Evolutionary conservation across 2,888 invertebrate species (phyloP).

Genomic region (Ernsta delagoae): DNA sequence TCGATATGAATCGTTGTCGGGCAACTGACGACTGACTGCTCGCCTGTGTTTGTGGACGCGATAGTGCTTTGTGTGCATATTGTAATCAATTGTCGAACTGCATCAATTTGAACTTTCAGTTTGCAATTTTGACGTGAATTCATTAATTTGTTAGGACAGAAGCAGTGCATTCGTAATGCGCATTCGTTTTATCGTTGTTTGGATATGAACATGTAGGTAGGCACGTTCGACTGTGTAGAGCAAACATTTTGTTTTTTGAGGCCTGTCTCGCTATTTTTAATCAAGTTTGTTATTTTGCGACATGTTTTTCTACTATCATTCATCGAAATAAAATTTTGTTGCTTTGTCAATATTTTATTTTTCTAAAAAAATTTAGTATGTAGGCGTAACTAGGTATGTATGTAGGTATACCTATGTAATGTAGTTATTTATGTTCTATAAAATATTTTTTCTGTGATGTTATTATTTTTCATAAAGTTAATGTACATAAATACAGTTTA

Average conservation of each 20-base stretch:
- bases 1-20: constrained; percentile 80
- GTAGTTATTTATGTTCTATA: too few species aligned
- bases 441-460: too few species aligned
- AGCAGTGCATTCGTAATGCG: constrained; percentile 37
- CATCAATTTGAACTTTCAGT: constrained; percentile 78
- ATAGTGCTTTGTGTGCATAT: constrained; percentile 79
- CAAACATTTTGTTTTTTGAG: constrained; percentile 37
- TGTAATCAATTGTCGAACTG: constrained; percentile 82
- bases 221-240: constrained; percentile 34
- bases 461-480: too few species aligned
- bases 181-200: constrained; percentile 38
- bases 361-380: too few species aligned
- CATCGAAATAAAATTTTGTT: neutral
- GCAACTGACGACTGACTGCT: constrained; percentile 66
- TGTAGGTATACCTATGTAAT: too few species aligned
- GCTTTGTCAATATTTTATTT: neutral
- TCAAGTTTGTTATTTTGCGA: constrained; percentile 28
- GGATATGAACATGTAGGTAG: constrained; percentile 36
- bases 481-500: too few species aligned
- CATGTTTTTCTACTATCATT: constrained; percentile 21
- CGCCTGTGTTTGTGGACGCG: constrained; percentile 78
- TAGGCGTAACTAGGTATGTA: too few species aligned
- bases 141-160: constrained; percentile 69
- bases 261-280: constrained; percentile 36
- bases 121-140: constrained; percentile 79